Conservation (phyloP, 2,888 invertebrate genomes). For the Nowickia ferox region DNA sequence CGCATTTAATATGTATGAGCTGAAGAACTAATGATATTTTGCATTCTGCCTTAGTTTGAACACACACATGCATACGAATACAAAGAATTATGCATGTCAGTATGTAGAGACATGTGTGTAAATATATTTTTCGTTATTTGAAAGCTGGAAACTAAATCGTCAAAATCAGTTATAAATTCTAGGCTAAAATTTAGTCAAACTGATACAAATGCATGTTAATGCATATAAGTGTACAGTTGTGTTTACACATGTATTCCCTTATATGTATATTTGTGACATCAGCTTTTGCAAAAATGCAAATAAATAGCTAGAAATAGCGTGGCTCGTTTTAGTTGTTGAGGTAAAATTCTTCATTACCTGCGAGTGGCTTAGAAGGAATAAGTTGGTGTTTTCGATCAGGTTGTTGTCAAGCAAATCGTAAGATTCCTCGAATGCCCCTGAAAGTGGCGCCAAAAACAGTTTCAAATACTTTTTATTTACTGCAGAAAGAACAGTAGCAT, state of each 20-base stretch:
- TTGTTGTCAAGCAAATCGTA: too few species aligned
- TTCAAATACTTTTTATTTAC: too few species aligned
- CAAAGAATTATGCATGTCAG: background rate
- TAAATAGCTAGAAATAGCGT: background rate
- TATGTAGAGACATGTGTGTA: background rate
- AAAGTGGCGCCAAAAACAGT: too few species aligned
- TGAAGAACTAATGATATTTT: conserved; percentile 72
- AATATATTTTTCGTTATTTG: conserved; percentile 40
- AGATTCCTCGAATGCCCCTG: too few species aligned
- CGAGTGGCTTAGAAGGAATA: too few species aligned
- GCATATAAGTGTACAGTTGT: conserved; percentile 24
- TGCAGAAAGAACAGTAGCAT: too few species aligned
- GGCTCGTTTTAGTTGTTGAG: background rate
- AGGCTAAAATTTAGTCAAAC: conserved; percentile 66
- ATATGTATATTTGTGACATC: conserved; percentile 20
- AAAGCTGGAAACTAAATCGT: conserved; percentile 72
- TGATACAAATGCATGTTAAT: conserved; percentile 32
- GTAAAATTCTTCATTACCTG: too few species aligned
- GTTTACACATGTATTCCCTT: conserved; percentile 31
- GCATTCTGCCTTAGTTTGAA: conserved; percentile 62
- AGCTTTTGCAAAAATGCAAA: conserved; percentile 44
- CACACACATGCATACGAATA: background rate
- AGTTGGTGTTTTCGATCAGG: too few species aligned
- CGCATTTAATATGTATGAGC: conserved; percentile 71
- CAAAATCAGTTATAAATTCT: conserved; percentile 74